A percentile compares a stretch with the other conserved stretches of the same genome.
These are phyloP conservation scores for Pasiphila rectangulata DNA, from an alignment of 2,888 invertebrate species.

Conservation along the genomic window DNA sequence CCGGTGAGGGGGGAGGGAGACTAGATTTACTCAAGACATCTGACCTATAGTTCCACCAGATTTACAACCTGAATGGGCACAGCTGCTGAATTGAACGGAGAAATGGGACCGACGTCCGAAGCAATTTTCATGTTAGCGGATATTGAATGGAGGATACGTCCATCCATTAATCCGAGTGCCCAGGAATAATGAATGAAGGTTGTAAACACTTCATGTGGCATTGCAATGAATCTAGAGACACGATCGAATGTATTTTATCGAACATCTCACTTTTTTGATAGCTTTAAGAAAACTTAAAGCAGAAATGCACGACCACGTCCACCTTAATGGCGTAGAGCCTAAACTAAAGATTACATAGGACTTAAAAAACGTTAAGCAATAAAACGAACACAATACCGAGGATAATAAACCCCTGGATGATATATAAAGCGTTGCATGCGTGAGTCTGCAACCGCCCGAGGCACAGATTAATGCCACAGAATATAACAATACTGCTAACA, in stretches of 20 bases:
- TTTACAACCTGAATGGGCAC: conserved; percentile 23
- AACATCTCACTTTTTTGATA: too few species aligned
- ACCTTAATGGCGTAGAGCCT: conserved; percentile 2
- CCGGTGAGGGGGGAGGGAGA: conserved; percentile 47
- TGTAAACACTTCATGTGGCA: background rate
- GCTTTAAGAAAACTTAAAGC: background rate
- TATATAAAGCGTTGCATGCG: conserved; percentile 29
- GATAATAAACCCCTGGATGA: conserved; percentile 30
- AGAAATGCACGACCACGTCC: conserved; percentile 8
- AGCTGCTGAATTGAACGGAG: conserved; percentile 24
- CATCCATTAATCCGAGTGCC: conserved; percentile 6
- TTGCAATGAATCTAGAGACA: background rate
- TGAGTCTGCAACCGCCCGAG: conserved; percentile 27
- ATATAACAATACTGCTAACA: background rate
- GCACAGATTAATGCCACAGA: conserved; percentile 21
- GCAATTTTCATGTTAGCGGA: conserved; percentile 18
- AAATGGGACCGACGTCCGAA: conserved; percentile 18
- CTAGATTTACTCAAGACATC: conserved; percentile 35
- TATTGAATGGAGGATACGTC: conserved; percentile 10
- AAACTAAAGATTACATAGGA: conserved; percentile 12
- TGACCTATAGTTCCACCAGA: conserved; percentile 32
- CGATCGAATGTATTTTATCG: background rate
- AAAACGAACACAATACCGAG: conserved; percentile 25
- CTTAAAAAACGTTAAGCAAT: conserved; percentile 22
- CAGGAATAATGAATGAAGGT: conserved; percentile 4